These are phyloP conservation scores for Bubo bubo DNA, from an alignment of 2,113 vertebrate genomes.

Conservation along the genomic window DNA sequence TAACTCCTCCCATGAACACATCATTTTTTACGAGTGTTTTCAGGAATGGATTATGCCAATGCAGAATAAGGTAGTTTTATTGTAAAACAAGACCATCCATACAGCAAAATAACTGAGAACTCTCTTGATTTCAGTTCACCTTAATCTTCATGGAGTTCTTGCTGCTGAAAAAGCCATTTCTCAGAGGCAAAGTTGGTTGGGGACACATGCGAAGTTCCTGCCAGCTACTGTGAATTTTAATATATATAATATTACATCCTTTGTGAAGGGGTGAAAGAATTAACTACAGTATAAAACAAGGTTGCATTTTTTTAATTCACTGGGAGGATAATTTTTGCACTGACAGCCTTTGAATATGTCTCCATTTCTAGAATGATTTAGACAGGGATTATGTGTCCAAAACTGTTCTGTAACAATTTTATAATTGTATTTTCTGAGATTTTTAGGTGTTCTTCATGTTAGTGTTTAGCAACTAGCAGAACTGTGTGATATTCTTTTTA, in stretches of 20 bases:
- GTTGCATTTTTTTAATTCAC: background rate
- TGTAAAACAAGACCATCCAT: background rate
- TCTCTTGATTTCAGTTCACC: background rate
- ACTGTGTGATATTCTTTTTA: background rate
- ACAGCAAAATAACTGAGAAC: background rate
- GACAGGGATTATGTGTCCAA: background rate
- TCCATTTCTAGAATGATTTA: background rate
- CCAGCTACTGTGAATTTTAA: background rate
- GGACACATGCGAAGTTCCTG: background rate
- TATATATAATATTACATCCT: background rate
- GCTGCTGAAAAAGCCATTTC: background rate
- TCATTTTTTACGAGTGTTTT: background rate
- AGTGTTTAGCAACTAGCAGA: background rate
- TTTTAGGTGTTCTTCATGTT: background rate
- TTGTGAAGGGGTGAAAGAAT: background rate
- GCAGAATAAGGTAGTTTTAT: background rate
- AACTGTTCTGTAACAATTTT: background rate
- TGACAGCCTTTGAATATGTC: background rate
- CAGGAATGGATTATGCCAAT: slow-evolving; percentile 12
- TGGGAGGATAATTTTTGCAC: background rate
- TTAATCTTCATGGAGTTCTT: background rate
- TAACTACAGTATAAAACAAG: background rate
- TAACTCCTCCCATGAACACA: background rate
- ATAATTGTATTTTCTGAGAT: background rate
- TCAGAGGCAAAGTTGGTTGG: background rate